These are phyloP conservation scores for Drosophila crucigera DNA, from an alignment of 2,888 invertebrate genomes.

Conservation along the genomic window DNA sequence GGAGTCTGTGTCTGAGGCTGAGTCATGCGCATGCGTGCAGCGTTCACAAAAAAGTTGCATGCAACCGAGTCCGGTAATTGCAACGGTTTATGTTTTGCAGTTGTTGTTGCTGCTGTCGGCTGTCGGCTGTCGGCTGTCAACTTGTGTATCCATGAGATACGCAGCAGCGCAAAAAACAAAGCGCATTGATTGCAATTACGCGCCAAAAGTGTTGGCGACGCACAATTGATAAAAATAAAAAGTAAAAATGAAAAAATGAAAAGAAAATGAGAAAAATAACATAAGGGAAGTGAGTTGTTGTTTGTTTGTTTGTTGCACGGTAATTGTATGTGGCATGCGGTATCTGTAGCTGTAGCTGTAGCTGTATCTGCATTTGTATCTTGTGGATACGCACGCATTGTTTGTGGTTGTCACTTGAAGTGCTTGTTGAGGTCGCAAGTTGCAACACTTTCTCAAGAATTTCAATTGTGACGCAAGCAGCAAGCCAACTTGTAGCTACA, in stretches of 20 bases:
- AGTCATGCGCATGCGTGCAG: conserved; percentile 51
- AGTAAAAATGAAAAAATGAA: conserved; percentile 5
- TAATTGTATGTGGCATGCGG: conserved; percentile 27
- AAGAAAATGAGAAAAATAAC: conserved; percentile 8
- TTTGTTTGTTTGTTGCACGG: conserved; percentile 15
- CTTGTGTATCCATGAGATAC: conserved; percentile 49
- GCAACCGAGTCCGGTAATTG: conserved; percentile 26
- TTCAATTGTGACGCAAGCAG: conserved; percentile 59
- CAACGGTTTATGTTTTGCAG: conserved; percentile 27
- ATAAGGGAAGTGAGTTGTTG: conserved; percentile 57
- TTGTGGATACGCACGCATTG: conserved; percentile 38
- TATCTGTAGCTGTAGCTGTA: conserved; percentile 9
- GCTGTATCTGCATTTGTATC: conserved; percentile 32
- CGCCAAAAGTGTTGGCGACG: conserved; percentile 61
- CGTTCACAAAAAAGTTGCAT: conserved; percentile 26
- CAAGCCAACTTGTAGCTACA: conserved; percentile 47
- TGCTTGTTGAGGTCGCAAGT: conserved; percentile 62
- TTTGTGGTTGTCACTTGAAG: conserved; percentile 75
- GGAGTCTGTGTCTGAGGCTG: conserved; percentile 13
- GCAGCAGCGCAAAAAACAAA: conserved; percentile 38
- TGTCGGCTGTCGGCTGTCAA: conserved; percentile 46
- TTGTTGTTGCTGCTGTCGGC: conserved; percentile 30
- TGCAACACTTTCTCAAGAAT: conserved; percentile 78
- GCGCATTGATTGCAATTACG: conserved; percentile 70
- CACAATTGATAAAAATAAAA: conserved; percentile 51